phyloP scores from a whole-genome alignment of 2,797 vertebrate genomes.

The Prionace glauca region DNA sequence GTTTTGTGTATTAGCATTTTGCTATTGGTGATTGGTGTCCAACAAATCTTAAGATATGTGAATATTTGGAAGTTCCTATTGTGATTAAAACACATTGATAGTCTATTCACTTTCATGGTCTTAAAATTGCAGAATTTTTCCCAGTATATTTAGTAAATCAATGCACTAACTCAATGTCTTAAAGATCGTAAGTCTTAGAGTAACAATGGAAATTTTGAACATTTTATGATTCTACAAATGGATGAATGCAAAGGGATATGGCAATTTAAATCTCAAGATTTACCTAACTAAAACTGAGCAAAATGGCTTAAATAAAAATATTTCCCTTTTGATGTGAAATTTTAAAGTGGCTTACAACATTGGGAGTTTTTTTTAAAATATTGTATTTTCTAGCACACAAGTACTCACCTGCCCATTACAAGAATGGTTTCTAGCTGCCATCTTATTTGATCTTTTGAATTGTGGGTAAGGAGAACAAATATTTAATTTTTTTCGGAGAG shows the following conservation, averaged over 20 bases:
- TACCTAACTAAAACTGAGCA: slow-evolving; percentile 2
- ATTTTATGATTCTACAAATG: slow-evolving; percentile 21
- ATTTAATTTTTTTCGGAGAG: neutral
- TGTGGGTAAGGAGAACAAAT: neutral
- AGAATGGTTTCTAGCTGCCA: neutral
- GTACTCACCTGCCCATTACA: neutral
- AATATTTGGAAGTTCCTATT: slow-evolving; percentile 4
- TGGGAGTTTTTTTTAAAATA: neutral
- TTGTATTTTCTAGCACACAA: neutral
- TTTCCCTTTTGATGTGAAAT: slow-evolving; percentile 2
- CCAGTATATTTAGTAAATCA: slow-evolving; percentile 14
- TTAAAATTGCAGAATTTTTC: neutral
- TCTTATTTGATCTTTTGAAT: neutral
- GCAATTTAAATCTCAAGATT: slow-evolving; percentile 14
- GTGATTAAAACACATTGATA: neutral
- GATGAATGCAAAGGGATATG: slow-evolving; percentile 28
- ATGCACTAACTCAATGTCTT: slow-evolving; percentile 13
- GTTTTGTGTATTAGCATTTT: neutral
- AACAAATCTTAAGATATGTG: neutral
- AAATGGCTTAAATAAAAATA: neutral
- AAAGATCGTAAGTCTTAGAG: neutral
- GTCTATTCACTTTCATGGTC: neutral
- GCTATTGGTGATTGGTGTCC: neutral
- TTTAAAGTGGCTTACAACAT: slow-evolving; percentile 31
- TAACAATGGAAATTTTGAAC: neutral